Percentiles rank a stretch among this genome's conserved stretches.
Evolutionary conservation across 1,140 invertebrate genomes (phyloP).

Genomic region (Aethina tumida): DNA sequence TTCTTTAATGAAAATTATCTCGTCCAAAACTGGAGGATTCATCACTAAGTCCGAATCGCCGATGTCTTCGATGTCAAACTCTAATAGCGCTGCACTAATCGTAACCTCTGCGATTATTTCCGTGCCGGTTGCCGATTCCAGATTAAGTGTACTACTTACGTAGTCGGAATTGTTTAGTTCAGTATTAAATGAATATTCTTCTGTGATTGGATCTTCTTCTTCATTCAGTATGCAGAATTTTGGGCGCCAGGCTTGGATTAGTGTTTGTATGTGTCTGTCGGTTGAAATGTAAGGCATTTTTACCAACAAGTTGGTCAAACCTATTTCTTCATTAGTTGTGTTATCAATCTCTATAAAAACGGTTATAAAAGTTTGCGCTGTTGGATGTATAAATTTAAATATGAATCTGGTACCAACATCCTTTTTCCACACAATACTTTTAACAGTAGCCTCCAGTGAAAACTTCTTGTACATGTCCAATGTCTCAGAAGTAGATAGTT

Average conservation of each 20-base stretch:
- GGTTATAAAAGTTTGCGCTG: constrained; percentile 29
- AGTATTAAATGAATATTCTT: constrained; percentile 15
- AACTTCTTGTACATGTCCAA: constrained; percentile 12
- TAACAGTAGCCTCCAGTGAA: constrained; percentile 11
- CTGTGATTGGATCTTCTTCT: constrained; percentile 15
- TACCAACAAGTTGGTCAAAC: constrained; percentile 35
- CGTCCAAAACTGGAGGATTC: constrained; percentile 40
- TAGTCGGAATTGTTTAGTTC: too few relatives aligned
- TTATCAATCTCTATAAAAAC: constrained; percentile 14
- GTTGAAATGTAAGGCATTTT: constrained; percentile 40
- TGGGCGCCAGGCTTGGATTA: constrained; percentile 35
- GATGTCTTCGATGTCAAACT: constrained; percentile 6
- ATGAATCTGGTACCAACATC: constrained; percentile 12
- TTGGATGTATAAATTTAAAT: constrained; percentile 37
- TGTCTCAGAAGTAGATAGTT: constrained; percentile 4
- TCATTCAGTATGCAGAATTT: constrained; percentile 36
- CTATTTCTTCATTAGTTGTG: constrained; percentile 25
- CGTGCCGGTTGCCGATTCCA: background rate
- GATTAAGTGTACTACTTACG: constrained; percentile 1
- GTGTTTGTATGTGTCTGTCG: constrained; percentile 32
- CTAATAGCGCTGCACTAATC: too few relatives aligned
- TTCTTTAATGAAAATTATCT: constrained; percentile 40
- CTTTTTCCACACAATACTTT: constrained; percentile 14
- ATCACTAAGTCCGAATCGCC: constrained; percentile 33
- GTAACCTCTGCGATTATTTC: constrained; percentile 27